Evolutionary conservation across 2,888 invertebrate species (phyloP), one percentile per base, ranked within the genome.

Genomic region (Galerucella nymphaeae): DNA sequence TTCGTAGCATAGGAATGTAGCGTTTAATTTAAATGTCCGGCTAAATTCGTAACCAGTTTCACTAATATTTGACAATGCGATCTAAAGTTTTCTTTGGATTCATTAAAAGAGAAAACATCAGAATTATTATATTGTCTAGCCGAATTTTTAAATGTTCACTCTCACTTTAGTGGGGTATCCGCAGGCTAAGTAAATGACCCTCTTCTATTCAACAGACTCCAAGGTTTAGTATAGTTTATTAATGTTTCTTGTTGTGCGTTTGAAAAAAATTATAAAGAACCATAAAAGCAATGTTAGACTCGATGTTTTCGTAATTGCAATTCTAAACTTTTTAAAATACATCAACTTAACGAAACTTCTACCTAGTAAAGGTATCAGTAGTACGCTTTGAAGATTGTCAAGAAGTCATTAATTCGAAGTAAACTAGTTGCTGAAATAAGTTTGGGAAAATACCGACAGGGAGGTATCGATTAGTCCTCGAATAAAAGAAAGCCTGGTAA

Each of bases 401-500:
- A 23, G 59, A 38, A 59, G 20, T 48, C 38, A 50, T 65, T 53
- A 65, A 65, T 65, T 65, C 41, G 38, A 53, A 38, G 53, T 65
- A 65, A 65, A 53, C 38, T 53, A 65, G 53, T 65, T 53, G 10
- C 16, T n/a, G 55, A 65, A 55, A 38, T 16, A 16, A 38, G 38
- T 41, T 65, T 30, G 55, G 9, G 11, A 11, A 65, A 41, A 38
- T 20, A 53, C 53, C 50, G 48, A 23, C n/a, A 30, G 50, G 30
- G 30, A n/a, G 50, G 23, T 64, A 65, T 65, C 65, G 65, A 65
- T 65, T 65, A 23, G 53, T 42, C 53, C 38, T 18, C 30, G 16
- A 65, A 65, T 65, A 65, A 65, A 65, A 53, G 65, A 65, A 65
- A 30, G 65, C 4, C 53, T 48, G 65, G 65, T 53, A 48, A 65